These are phyloP conservation scores for Pteropus alecto DNA, from an alignment of 2,113 vertebrate species.

Conservation along the genomic window DNA sequence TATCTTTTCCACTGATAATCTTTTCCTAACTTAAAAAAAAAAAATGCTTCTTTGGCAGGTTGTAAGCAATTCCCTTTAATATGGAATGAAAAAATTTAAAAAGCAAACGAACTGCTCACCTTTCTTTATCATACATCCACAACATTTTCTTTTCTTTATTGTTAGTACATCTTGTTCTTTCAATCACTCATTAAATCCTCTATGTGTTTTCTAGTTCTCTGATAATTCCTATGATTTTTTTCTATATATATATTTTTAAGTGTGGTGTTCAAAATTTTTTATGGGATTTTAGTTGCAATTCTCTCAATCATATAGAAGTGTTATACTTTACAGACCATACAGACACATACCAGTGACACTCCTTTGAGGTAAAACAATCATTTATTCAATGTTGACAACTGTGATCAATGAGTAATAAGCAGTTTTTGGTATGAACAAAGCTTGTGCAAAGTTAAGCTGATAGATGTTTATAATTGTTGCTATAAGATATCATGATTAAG, in stretches of 20 bases:
- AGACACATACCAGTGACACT: neutral
- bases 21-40: neutral
- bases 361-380: neutral
- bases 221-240: neutral
- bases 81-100: neutral
- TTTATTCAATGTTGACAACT: neutral
- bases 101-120: neutral
- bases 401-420: neutral
- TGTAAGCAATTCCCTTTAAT: neutral
- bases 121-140: neutral
- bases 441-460: neutral
- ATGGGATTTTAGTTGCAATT: neutral
- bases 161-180: neutral
- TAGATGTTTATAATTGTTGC: neutral
- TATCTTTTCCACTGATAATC: neutral
- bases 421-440: neutral
- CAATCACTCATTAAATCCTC: neutral
- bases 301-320: neutral
- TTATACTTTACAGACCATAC: neutral
- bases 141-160: neutral
- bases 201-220: neutral
- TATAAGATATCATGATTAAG: neutral
- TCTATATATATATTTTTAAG: neutral
- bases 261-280: neutral
- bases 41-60: neutral